Conservation (phyloP, 30 jellyfish, hydroid and myxozoan species). For the Chironex yamaguchii region DNA sequence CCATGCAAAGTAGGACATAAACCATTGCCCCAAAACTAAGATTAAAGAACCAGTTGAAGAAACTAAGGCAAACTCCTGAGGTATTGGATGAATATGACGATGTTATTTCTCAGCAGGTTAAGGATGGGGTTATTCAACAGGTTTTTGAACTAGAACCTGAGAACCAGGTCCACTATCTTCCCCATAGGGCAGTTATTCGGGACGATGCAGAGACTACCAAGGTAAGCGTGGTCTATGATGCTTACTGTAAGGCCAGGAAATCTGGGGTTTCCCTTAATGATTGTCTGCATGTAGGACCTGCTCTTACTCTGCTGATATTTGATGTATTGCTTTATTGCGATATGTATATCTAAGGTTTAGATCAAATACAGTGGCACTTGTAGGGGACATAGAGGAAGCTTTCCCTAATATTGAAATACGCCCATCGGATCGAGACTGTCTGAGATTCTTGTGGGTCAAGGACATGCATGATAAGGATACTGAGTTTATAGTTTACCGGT, state of each 20-base stretch:
- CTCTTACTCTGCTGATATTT: too few relatives aligned
- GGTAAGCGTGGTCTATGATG: slow-evolving; percentile 2
- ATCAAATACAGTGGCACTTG: too few relatives aligned
- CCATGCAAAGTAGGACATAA: slow-evolving; percentile 23
- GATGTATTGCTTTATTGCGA: too few relatives aligned
- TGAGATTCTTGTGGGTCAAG: slow-evolving; percentile 18
- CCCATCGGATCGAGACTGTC: neutral
- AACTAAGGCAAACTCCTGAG: neutral
- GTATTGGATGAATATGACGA: neutral
- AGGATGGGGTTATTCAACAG: neutral
- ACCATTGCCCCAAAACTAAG: slow-evolving; percentile 2
- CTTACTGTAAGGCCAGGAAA: slow-evolving; percentile 14
- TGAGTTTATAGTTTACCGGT: slow-evolving; percentile 25
- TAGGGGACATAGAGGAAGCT: slow-evolving; percentile 17
- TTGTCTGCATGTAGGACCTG: slow-evolving; percentile 15
- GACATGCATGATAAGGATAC: slow-evolving; percentile 7
- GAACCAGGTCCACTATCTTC: neutral
- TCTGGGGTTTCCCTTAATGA: neutral
- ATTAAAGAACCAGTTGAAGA: slow-evolving; percentile 1
- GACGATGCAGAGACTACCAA: slow-evolving; percentile 9
- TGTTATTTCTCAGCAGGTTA: neutral
- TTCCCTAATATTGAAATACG: neutral
- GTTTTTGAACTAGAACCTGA: neutral
- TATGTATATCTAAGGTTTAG: too few relatives aligned
- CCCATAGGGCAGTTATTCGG: slow-evolving; percentile 15